phyloP scores from a whole-genome alignment of 2,888 invertebrate genomes.

The Microchrysa polita region DNA sequence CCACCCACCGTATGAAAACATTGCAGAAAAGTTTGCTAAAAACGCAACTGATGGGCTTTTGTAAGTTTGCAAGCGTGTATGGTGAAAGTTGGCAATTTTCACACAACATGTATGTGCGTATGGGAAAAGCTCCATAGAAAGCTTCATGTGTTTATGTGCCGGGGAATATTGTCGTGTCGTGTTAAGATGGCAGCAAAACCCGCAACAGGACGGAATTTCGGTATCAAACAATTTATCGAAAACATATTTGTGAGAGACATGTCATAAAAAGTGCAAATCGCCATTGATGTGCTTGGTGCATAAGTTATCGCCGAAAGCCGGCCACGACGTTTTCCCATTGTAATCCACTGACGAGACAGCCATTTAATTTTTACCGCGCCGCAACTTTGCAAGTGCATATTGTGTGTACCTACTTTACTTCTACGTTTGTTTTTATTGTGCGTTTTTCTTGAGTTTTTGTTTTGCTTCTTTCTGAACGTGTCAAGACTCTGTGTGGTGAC shows the following conservation, averaged over 20 bases:
- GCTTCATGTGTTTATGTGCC: conserved; percentile 41
- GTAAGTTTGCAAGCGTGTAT: no score
- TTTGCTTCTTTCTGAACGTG: conserved; percentile 23
- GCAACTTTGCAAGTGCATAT: no score
- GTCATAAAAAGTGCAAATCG: neutral
- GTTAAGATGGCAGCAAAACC: conserved; percentile 46
- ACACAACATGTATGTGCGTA: no score
- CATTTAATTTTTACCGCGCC: no score
- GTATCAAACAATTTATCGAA: conserved; percentile 3
- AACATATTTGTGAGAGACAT: conserved; percentile 9
- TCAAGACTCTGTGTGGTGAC: conserved; percentile 25
- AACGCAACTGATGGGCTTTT: no score
- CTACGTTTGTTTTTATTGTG: conserved; percentile 27
- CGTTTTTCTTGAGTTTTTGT: conserved; percentile 33
- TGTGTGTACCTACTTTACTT: no score
- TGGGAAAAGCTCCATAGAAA: no score
- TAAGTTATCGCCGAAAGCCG: neutral
- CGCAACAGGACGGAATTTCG: conserved; percentile 25
- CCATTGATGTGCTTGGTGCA: conserved; percentile 20
- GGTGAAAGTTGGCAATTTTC: no score
- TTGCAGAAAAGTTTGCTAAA: no score
- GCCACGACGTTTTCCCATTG: no score
- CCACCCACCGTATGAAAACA: no score
- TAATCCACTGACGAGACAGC: no score
- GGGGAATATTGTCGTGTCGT: conserved; percentile 40